Evolutionary conservation across 2,797 vertebrate species (phyloP).

Genomic region (Uromys caudimaculatus): DNA sequence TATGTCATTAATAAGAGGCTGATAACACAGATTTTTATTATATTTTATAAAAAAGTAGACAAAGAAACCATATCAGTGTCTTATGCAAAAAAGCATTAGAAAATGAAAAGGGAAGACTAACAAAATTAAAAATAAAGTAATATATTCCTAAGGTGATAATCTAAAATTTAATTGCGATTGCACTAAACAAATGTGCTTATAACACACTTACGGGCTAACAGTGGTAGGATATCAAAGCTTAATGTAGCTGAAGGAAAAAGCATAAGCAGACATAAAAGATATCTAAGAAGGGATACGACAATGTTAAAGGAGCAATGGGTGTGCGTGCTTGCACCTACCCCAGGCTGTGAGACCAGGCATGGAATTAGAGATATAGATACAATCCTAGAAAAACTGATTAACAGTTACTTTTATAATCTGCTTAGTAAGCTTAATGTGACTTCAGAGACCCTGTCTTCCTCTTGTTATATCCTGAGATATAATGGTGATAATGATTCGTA

Average conservation of each 20-base stretch:
- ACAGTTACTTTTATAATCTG: constrained; percentile 7
- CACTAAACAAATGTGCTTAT: background rate
- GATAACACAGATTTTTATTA: constrained; percentile 14
- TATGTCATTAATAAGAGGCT: background rate
- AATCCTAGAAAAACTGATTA: background rate
- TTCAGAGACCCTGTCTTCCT: constrained; percentile 2
- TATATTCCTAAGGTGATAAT: constrained; percentile 6
- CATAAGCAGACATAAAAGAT: background rate
- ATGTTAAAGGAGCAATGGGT: background rate
- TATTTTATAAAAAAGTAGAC: constrained; percentile 32
- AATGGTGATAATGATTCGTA: background rate
- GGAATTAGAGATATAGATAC: background rate
- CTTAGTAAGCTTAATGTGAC: background rate
- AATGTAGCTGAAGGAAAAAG: background rate
- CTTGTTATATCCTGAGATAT: background rate
- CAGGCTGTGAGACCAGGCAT: background rate
- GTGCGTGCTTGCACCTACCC: background rate
- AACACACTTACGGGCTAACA: background rate
- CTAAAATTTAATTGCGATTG: constrained; percentile 45
- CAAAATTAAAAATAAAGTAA: background rate
- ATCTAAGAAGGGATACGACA: background rate
- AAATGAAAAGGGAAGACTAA: background rate
- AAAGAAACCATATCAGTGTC: constrained; percentile 11
- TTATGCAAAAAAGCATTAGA: constrained; percentile 7
- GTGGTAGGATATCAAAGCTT: background rate